Evolutionary conservation across 2,113 vertebrate species (phyloP), one percentile per base, ranked within the genome.

Genomic region (Numida meleagris): DNA sequence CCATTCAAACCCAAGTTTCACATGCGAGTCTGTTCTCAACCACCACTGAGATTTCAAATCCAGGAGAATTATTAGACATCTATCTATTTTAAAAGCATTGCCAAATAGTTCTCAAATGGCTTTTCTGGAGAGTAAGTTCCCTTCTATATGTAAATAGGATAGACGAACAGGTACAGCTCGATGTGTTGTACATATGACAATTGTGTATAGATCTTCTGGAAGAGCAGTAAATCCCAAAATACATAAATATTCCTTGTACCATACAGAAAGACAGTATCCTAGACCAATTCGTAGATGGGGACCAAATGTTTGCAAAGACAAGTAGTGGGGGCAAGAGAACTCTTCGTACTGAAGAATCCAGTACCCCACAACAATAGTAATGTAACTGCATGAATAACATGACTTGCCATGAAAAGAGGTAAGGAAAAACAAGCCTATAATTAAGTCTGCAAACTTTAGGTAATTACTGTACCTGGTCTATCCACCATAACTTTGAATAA

Each of bases 391-490:
- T 27, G 33, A 40, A 93, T 36, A 57, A 25, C 17, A 55, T 19
- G 48, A 90, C 63, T 62, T 33, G 68, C 83, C 88, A 70, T 12
- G 82, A 62, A 25, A 93, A 73, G 68, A 95, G 81, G 62, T 62
- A 72, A 88, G 89, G 58, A 77, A 57, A 92, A 79, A 83, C 71
- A 67, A 92, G 76, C 50, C 67, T 92, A 42, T 71, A 68, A 95
- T 91, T 93, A 91, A 67, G n/a, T 82, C 89, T 96, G 94, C 95
- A 94, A 94, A 92, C 89, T 95, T 96, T 95, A 93, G 89, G 94
- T 57, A 82, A 95, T 96, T 87, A 97, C 95, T 97, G 97, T 96
- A 97, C 92, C 96, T 96, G 94, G 94, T 95, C 97, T 97, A 97
- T 92, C 96, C 94, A 85, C 50, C 86, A 92, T 97, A 97, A 75